phyloP scores from a whole-genome alignment of 2,888 invertebrate genomes.

The Cryptosula pallasiana region DNA sequence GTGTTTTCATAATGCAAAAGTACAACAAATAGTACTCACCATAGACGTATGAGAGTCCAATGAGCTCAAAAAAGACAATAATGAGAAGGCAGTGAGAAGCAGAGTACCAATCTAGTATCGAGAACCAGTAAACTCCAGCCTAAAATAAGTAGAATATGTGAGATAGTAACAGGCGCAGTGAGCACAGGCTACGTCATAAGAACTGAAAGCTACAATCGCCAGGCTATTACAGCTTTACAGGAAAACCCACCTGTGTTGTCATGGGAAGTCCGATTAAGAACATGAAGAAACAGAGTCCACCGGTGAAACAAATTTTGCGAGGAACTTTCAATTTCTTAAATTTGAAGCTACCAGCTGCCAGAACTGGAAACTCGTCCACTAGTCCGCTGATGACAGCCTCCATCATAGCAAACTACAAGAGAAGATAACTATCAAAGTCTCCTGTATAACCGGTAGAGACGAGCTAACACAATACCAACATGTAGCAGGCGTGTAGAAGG shows the following conservation, averaged over 20 bases:
- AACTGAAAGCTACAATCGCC: too few relatives aligned
- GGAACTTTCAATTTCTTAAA: not conserved
- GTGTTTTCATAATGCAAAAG: too few relatives aligned
- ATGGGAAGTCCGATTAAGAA: constrained; percentile 20
- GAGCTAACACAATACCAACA: too few relatives aligned
- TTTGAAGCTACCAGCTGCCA: not conserved
- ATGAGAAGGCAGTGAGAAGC: constrained; percentile 40
- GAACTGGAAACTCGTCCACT: constrained; percentile 20
- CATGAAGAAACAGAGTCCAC: constrained; percentile 10
- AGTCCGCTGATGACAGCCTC: constrained; percentile 20
- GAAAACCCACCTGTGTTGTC: constrained; percentile 7
- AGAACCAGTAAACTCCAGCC: constrained; percentile 44
- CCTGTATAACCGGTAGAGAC: too few relatives aligned
- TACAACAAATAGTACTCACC: constrained; percentile 28
- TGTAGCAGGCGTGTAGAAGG: too few relatives aligned
- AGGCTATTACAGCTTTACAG: too few relatives aligned
- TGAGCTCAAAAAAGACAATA: constrained; percentile 39
- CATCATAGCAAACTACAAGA: constrained; percentile 21
- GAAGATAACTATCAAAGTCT: too few relatives aligned
- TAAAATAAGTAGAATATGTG: too few relatives aligned
- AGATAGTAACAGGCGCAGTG: too few relatives aligned
- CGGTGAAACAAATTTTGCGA: constrained; percentile 9
- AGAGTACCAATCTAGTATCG: constrained; percentile 42
- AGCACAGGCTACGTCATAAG: too few relatives aligned
- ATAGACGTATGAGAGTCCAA: constrained; percentile 43